These are phyloP conservation scores for Abscondita cerata DNA, from an alignment of 2,888 invertebrate species.

Conservation along the genomic window DNA sequence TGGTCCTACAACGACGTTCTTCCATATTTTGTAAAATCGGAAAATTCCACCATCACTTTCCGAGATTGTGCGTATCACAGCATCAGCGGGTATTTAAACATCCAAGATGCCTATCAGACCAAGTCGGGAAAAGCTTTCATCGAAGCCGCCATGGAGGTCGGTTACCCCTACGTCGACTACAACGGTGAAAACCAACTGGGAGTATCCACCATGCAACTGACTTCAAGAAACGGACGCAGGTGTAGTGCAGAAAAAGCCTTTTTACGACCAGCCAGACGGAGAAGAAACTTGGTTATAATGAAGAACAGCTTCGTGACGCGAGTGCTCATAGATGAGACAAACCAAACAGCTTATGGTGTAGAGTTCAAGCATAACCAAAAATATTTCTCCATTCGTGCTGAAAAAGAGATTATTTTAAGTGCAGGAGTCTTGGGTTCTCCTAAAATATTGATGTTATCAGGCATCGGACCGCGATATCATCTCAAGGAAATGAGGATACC, in stretches of 20 bases:
- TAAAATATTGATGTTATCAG: conserved; percentile 88
- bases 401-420: conserved; percentile 83
- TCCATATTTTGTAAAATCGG: conserved; percentile 56
- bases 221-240: conserved; percentile 65
- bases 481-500: conserved; percentile 65
- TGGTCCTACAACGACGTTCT: conserved; percentile 62
- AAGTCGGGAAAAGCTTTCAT: conserved; percentile 64
- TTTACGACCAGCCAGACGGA: conserved; percentile 64
- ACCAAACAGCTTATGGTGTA: conserved; percentile 72
- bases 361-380: conserved; percentile 65
- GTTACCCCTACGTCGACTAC: conserved; percentile 73
- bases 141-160: conserved; percentile 69
- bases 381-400: conserved; percentile 61
- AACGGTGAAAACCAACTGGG: conserved; percentile 70
- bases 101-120: conserved; percentile 58
- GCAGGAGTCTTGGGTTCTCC: conserved; percentile 90
- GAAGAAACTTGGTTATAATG: conserved; percentile 73
- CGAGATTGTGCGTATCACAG: conserved; percentile 53
- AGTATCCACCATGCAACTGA: conserved; percentile 68
- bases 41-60: conserved; percentile 53
- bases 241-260: conserved; percentile 72
- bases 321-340: conserved; percentile 69
- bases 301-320: conserved; percentile 68
- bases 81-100: conserved; percentile 56
- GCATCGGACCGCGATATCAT: conserved; percentile 71